phyloP scores from a whole-genome alignment of 2,888 invertebrate species.

The Dione vanillae region DNA sequence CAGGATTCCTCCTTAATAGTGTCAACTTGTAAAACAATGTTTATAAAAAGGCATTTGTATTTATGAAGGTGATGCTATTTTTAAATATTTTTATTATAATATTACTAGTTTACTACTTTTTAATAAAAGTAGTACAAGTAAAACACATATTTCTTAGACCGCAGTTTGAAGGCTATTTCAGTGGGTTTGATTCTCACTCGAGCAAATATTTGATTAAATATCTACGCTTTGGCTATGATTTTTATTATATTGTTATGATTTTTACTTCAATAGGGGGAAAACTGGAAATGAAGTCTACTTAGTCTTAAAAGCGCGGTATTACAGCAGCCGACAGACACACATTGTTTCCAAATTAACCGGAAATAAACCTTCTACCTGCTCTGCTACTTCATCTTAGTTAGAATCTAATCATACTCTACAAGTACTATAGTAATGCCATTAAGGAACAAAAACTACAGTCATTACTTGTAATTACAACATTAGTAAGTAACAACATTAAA shows the following conservation, averaged over 20 bases:
- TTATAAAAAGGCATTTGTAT: constrained; percentile 30
- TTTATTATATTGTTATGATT: no score
- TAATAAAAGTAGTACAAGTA: no score
- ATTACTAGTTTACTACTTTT: background rate
- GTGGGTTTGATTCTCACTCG: background rate
- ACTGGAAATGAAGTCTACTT: no score
- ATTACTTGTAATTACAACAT: background rate
- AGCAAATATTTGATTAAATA: background rate
- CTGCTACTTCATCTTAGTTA: background rate
- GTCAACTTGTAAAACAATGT: constrained; percentile 30
- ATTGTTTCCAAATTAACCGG: no score
- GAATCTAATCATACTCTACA: background rate
- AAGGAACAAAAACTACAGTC: background rate
- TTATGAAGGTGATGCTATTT: constrained; percentile 14
- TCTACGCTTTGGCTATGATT: background rate
- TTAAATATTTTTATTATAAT: background rate
- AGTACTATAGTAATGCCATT: background rate
- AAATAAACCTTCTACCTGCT: no score
- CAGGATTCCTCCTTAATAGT: constrained; percentile 38
- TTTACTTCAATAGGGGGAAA: no score
- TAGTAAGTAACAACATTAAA: background rate
- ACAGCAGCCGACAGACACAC: no score
- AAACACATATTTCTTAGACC: background rate
- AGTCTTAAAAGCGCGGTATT: no score
- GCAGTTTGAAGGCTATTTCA: background rate